Evolutionary conservation across 2,797 vertebrate genomes (phyloP).

Genomic region (Schizopygopsis pylzovi): DNA sequence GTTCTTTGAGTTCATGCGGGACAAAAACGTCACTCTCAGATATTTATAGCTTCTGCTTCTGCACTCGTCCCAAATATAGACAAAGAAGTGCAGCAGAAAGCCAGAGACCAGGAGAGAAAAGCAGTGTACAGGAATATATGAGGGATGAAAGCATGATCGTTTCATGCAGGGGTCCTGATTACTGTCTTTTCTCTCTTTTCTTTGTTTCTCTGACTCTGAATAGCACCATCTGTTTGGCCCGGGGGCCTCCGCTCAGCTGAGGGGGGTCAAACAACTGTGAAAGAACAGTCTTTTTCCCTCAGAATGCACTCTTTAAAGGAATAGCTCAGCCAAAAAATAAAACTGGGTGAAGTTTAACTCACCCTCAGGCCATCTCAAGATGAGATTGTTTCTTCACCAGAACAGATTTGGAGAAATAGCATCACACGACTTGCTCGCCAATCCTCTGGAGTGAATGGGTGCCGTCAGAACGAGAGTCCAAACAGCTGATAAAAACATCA

Average conservation of each 20-base stretch:
- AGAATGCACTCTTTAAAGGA: background rate
- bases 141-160: slow-evolving; percentile 8
- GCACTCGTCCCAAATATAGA: slow-evolving; percentile 60
- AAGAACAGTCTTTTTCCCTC: slow-evolving; percentile 7
- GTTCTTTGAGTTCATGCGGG: slow-evolving; percentile 24
- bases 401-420: background rate
- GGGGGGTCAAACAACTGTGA: slow-evolving; percentile 27
- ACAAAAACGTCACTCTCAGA: background rate
- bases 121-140: slow-evolving; percentile 3
- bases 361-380: background rate
- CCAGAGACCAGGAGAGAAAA: background rate
- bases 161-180: slow-evolving; percentile 40
- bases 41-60: slow-evolving; percentile 62
- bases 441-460: background rate
- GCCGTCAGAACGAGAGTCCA: background rate
- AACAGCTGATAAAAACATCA: background rate
- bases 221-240: slow-evolving; percentile 53
- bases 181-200: slow-evolving; percentile 13
- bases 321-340: background rate
- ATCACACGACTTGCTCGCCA: background rate
- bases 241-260: slow-evolving; percentile 33
- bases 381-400: background rate
- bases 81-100: slow-evolving; percentile 41
- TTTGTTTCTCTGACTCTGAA: slow-evolving; percentile 34
- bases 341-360: background rate